phyloP scores from a whole-genome alignment of 2,797 vertebrate species.

The Peromyscus eremicus region DNA sequence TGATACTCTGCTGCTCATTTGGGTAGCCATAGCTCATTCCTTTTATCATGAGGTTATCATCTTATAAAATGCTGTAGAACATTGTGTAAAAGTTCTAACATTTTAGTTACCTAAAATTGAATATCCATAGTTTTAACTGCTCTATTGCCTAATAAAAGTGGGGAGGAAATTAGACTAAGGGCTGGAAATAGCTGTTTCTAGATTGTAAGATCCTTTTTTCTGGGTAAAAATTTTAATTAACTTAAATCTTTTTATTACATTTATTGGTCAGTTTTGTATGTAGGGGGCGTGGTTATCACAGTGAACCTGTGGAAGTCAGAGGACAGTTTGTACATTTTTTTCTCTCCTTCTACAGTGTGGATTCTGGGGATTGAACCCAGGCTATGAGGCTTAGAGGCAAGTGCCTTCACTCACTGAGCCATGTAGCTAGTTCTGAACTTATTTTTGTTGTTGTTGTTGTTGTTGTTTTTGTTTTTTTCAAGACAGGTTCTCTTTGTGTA shows the following conservation, averaged over 20 bases:
- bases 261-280: neutral
- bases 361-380: no score
- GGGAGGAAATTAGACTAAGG: neutral
- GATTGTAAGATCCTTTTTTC: slow-evolving; percentile 39
- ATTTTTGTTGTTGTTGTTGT: no score
- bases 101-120: slow-evolving; percentile 54
- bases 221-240: slow-evolving; percentile 41
- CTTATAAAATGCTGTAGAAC: slow-evolving; percentile 38
- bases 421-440: neutral
- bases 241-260: neutral
- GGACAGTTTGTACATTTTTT: neutral
- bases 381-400: neutral
- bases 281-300: neutral
- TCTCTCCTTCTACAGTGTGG: neutral
- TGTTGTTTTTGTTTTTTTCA: no score
- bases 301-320: neutral
- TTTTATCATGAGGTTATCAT: slow-evolving; percentile 54
- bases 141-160: slow-evolving; percentile 11
- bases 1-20: slow-evolving; percentile 34
- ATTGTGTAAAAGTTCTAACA: neutral
- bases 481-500: no score
- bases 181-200: slow-evolving; percentile 22
- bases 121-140: slow-evolving; percentile 46
- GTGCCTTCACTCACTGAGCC: neutral
- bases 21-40: slow-evolving; percentile 33